Evolutionary conservation across 1,140 invertebrate species (phyloP), one percentile per base, ranked within the genome.

Genomic region (Melipona quadrifasciata): DNA sequence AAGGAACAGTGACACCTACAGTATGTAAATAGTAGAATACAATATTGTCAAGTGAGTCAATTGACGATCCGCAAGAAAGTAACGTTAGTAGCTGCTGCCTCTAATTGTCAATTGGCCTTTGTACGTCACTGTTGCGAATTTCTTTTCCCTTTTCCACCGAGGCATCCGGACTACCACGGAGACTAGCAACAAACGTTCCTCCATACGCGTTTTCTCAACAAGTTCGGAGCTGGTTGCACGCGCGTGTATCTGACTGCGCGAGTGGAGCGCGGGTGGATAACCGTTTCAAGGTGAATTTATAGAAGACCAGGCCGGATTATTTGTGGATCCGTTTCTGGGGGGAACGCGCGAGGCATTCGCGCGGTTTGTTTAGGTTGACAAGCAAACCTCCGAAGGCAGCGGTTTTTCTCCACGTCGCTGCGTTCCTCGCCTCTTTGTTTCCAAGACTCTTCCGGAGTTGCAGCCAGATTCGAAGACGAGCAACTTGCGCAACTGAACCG

Each of bases 211-310:
- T 47, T 47, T 11, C 6, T 39, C 6, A 39, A 17, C 1, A 57
- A 61, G 74, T 12, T 39, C 21, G 58, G 57, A 53, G 55, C 2
- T 24, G 31, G 2, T 5, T 21, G 34, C 65, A 65, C 55, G 12
- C 53, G 68, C 27, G 47, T 55, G 72, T 61, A 70, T 65, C 57
- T 47, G 58, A 47, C 34, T 75, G 53, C 55, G 19, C 5, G 53
- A 53, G 31, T 34, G 53, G 16, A 2, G 34, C 31, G 71, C 83
- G 67, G 70, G 34, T 74, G 76, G 86, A 51, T 81, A 84, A 83
- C 78, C 78, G 75, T 89, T 91, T 91, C 90, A 89, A 91, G 89
- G 90, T 91, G 85, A 91, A 90, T 90, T 91, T 90, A 89, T 87
- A 90, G 86, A 90, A 84, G 84, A 86, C 61, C 57, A 47, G 84